A percentile compares a stretch with the other conserved stretches of the same genome.
Evolutionary conservation across 2,797 vertebrate species (phyloP).

Genomic region (Harpagifer antarcticus): DNA sequence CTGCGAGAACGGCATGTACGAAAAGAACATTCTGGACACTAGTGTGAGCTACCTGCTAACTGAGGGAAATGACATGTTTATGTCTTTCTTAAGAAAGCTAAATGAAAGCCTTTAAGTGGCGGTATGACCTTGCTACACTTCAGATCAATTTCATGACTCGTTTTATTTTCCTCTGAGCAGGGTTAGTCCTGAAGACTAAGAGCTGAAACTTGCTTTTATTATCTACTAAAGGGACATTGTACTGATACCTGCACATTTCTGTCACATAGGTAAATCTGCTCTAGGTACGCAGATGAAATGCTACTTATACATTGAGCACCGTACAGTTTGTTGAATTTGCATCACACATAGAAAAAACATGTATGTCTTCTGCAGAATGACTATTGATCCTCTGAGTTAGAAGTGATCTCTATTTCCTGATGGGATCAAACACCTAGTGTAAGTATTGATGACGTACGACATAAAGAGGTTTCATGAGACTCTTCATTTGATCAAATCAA

Average conservation of each 20-base stretch:
- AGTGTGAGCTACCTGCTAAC: slow-evolving; percentile 45
- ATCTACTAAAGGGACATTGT: slow-evolving; percentile 1
- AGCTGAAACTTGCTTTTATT: slow-evolving; percentile 7
- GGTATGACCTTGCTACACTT: slow-evolving; percentile 16
- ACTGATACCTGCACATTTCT: not conserved
- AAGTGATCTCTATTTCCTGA: slow-evolving; percentile 17
- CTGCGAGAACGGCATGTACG: slow-evolving; percentile 50
- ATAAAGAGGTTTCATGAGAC: not conserved
- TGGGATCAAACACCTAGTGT: slow-evolving; percentile 14
- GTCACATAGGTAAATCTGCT: not conserved
- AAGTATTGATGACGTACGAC: not conserved
- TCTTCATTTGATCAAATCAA: not conserved
- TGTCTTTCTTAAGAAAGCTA: slow-evolving; percentile 13
- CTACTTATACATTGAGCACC: not conserved
- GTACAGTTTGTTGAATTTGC: not conserved
- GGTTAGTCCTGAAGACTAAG: not conserved
- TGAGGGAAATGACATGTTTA: slow-evolving; percentile 25
- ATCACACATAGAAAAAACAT: not conserved
- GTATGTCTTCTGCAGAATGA: slow-evolving; percentile 23
- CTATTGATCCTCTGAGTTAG: slow-evolving; percentile 33
- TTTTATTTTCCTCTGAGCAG: not conserved
- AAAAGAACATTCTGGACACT: slow-evolving; percentile 29
- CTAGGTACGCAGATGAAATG: not conserved
- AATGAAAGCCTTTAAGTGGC: slow-evolving; percentile 3
- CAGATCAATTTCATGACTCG: slow-evolving; percentile 27